Conservation (phyloP, 2,113 vertebrate genomes). For the Progne subis region DNA sequence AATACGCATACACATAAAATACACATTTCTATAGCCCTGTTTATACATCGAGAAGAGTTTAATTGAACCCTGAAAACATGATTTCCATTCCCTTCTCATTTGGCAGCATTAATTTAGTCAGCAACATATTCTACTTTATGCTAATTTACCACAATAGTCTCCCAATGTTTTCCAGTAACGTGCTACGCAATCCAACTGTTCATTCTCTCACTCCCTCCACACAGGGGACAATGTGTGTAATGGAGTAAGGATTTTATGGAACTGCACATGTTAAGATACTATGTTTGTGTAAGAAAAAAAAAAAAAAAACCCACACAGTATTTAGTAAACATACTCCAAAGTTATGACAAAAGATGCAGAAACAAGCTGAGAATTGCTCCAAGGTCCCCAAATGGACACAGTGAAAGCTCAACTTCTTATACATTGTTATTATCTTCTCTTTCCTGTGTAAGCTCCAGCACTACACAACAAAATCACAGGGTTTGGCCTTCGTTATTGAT, state of each 20-base stretch:
- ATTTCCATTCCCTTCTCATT: neutral
- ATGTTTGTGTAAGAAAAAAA: neutral
- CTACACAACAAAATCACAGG: neutral
- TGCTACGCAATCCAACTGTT: neutral
- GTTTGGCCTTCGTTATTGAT: neutral
- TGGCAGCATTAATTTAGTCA: neutral
- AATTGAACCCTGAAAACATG: conserved; percentile 14
- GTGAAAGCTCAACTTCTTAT: neutral
- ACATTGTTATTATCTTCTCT: neutral
- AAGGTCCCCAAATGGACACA: neutral
- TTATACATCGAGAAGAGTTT: neutral
- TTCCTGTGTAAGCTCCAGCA: neutral
- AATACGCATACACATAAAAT: neutral
- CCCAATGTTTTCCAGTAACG: neutral
- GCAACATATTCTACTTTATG: neutral
- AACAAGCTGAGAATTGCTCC: neutral
- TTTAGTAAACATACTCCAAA: neutral
- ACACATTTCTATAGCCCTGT: neutral
- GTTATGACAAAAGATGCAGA: neutral
- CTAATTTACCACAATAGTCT: neutral
- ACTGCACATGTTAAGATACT: neutral
- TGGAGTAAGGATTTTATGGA: neutral
- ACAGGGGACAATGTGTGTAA: neutral
- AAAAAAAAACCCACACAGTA: neutral
- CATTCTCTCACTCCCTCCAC: neutral